Evolutionary conservation across 2,888 invertebrate genomes (phyloP).

Genomic region (Pediacus dermestoides): DNA sequence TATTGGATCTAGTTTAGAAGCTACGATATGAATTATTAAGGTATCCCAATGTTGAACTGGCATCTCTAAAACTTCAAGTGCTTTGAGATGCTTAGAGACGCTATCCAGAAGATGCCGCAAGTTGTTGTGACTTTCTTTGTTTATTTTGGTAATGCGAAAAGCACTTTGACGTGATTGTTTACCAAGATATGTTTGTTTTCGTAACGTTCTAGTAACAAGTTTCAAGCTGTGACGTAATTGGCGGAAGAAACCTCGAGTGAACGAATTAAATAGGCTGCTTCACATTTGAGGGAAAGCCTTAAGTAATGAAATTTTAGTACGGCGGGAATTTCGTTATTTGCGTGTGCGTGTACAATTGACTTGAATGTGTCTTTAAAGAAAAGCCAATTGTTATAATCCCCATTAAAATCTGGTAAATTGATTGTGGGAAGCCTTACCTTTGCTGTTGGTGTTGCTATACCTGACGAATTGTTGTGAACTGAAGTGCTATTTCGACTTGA

Average conservation of each 20-base stretch:
- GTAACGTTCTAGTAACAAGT: constrained; percentile 11
- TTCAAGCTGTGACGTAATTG: constrained; percentile 14
- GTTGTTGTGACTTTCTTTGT: constrained; percentile 1
- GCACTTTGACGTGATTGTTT: constrained; percentile 12
- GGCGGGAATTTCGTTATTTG: constrained; percentile 8
- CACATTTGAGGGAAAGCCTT: constrained; percentile 12
- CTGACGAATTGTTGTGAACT: too few species aligned
- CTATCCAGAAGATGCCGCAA: constrained; percentile 8
- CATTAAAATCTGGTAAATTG: constrained; percentile 6
- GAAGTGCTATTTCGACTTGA: too few species aligned
- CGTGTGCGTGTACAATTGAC: constrained; percentile 9
- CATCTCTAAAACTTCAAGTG: constrained; percentile 10
- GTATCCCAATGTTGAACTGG: constrained; percentile 11
- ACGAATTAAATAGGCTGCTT: constrained; percentile 10
- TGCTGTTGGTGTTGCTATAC: too few species aligned
- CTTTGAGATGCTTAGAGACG: constrained; percentile 8
- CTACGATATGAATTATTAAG: constrained; percentile 12
- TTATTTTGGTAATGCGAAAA: constrained; percentile 7
- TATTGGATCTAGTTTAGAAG: constrained; percentile 8
- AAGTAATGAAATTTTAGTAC: constrained; percentile 18
- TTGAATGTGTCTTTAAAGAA: constrained; percentile 9
- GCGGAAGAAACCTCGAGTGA: constrained; percentile 11
- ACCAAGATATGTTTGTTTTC: constrained; percentile 9
- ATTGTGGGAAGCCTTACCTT: too few species aligned
- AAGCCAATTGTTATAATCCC: constrained; percentile 8